A percentile compares a stretch with the other conserved stretches of the same genome.
phyloP scores from a whole-genome alignment of 2,888 invertebrate species.

The Oeneis ivallda region DNA sequence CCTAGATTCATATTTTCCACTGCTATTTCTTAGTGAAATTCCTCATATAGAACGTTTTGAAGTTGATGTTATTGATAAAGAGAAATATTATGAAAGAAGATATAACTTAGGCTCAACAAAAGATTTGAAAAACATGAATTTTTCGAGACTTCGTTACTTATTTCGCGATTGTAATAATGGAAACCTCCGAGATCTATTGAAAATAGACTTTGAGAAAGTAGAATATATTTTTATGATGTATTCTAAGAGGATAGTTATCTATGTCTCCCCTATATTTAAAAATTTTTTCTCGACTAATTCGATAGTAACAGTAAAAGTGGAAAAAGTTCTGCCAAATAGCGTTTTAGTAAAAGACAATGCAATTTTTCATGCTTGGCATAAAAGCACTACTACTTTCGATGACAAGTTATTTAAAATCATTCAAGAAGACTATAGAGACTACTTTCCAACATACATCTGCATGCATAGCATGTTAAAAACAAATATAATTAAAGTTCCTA shows the following conservation, averaged over 20 bases:
- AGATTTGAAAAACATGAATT: conserved; percentile 1
- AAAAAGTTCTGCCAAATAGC: conserved; percentile 4
- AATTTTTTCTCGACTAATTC: neutral
- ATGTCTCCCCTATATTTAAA: conserved; percentile 11
- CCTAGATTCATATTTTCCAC: neutral
- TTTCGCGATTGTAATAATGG: conserved; percentile 9
- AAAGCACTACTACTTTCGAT: conserved; percentile 4
- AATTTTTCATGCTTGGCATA: conserved; percentile 10
- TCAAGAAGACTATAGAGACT: conserved; percentile 4
- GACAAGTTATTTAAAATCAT: neutral
- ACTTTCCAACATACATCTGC: conserved; percentile 15
- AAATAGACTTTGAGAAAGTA: conserved; percentile 4
- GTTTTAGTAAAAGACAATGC: conserved; percentile 5
- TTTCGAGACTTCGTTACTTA: conserved; percentile 16
- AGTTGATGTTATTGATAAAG: conserved; percentile 8
- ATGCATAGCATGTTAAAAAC: neutral
- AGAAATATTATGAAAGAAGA: conserved; percentile 8
- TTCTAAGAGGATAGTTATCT: conserved; percentile 4
- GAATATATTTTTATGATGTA: conserved; percentile 16
- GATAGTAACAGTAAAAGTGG: conserved; percentile 7
- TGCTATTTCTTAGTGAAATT: conserved; percentile 8
- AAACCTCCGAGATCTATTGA: conserved; percentile 5
- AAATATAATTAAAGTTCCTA: conserved; percentile 5
- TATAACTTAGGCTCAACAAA: neutral
- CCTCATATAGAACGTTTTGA: conserved; percentile 6